Base-by-base conservation (phyloP, 2,797 vertebrate species). In the Sebastolobus alascanus region DNA sequence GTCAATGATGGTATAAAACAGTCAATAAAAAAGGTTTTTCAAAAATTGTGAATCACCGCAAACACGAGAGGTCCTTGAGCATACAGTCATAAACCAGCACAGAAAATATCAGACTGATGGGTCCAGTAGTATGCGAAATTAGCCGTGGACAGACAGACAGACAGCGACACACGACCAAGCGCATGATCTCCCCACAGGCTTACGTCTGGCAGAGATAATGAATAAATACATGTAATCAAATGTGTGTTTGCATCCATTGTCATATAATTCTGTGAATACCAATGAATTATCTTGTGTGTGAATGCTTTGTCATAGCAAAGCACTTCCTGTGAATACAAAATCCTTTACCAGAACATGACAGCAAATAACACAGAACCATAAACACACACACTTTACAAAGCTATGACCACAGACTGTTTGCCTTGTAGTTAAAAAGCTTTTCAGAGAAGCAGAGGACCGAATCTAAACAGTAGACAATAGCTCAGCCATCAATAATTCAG, bases 401-500 rank as follows among this genome's bases (percentile, higher is more conserved):
- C 38, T 59, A 20, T 20, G 31, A 66, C 22, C 50, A 73, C 38
- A 73, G 8, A 16, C n/a, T 58, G 37, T 82, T 63, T 73, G 25
- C n/a, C 37, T 50, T 82, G n/a, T 18, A 18, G 27, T 29, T 60
- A 6, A 67, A 55, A 18, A 2, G 58, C 33, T 71, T 25, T 69
- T 18, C 2, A 58, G 22, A 11, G 4, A 56, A 6, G 1, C 8
- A 22, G 31, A 43, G 25, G 12, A 33, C 2, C 1, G 4, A 31
- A 56, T 10, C 2, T 3, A 35, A 68, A 80, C 16, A 25, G 8
- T 27, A 18, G 68, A 56, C 6, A 68, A 43, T 8, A 29, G 6
- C 29, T 80, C 12, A 52, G 1, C 14, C 40, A 73, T 75, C 7
- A 76, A 71, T 79, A 78, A 59, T 54, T 60, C 20, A 63, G 18